Conservation (phyloP, 1,140 invertebrate species). For the Tetramorium simillimum region DNA sequence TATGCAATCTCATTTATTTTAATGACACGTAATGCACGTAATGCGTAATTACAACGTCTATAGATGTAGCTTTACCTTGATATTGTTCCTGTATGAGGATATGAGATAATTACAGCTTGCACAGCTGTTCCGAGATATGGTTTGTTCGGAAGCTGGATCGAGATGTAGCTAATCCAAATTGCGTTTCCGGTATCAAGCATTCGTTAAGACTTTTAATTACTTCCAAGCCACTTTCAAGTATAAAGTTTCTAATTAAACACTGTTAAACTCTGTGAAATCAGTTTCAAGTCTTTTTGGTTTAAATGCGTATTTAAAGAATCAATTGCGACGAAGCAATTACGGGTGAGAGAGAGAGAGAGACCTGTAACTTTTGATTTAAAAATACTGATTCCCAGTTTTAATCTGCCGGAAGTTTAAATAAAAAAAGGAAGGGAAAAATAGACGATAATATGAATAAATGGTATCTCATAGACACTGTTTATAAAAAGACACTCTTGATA, state of each 20-base stretch:
- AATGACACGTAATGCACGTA: not conserved
- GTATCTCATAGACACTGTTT: not conserved
- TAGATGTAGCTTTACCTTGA: not conserved
- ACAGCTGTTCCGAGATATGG: slow-evolving; percentile 5
- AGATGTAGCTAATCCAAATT: slow-evolving; percentile 38
- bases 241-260: slow-evolving; percentile 54
- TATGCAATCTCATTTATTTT: slow-evolving; percentile 17
- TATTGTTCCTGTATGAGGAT: not conserved
- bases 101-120: slow-evolving; percentile 17
- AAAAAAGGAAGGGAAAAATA: not conserved
- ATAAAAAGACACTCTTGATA: not conserved
- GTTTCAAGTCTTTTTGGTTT: slow-evolving; percentile 37
- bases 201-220: slow-evolving; percentile 55
- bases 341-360: not conserved
- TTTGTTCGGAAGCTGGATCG: slow-evolving; percentile 14
- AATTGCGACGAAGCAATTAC: slow-evolving; percentile 44
- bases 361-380: slow-evolving; percentile 14
- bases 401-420: not conserved
- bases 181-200: slow-evolving; percentile 30
- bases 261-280: slow-evolving; percentile 47
- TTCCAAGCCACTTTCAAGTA: slow-evolving; percentile 15
- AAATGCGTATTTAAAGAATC: slow-evolving; percentile 48
- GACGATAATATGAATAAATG: too few species aligned
- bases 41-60: not conserved
- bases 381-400: slow-evolving; percentile 12